These are phyloP conservation scores for Pyrocoelia pectoralis DNA, from an alignment of 2,888 invertebrate genomes.

Conservation along the genomic window DNA sequence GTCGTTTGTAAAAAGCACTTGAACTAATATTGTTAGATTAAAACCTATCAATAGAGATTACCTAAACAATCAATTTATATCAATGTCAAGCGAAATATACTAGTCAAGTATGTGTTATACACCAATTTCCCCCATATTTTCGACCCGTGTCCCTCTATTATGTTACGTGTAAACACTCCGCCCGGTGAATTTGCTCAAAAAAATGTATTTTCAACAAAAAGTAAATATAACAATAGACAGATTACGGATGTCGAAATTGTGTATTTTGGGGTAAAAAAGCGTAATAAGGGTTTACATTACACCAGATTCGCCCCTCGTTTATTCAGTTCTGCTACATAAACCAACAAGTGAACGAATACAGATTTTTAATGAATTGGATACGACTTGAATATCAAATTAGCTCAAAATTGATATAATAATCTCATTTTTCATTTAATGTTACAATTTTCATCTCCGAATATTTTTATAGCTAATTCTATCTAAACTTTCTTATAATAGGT, in stretches of 20 bases:
- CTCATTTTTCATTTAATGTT: neutral
- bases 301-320: slow-evolving; percentile 37
- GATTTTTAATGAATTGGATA: slow-evolving; percentile 12
- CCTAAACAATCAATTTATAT: slow-evolving; percentile 29
- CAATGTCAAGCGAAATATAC: slow-evolving; percentile 28
- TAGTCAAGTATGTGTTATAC: slow-evolving; percentile 28
- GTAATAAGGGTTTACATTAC: slow-evolving; percentile 57
- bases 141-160: slow-evolving; percentile 52
- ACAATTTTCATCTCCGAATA: neutral
- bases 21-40: slow-evolving; percentile 10
- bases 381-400: neutral
- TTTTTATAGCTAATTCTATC: too few species aligned
- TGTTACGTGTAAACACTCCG: slow-evolving; percentile 58
- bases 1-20: neutral
- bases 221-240: slow-evolving; percentile 36
- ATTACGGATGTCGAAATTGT: slow-evolving; percentile 45
- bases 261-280: slow-evolving; percentile 54
- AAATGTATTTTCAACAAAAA: slow-evolving; percentile 45
- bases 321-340: slow-evolving; percentile 6
- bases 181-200: slow-evolving; percentile 50
- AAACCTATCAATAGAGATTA: slow-evolving; percentile 27
- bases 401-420: neutral
- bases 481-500: too few species aligned
- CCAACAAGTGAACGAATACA: slow-evolving; percentile 21
- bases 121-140: slow-evolving; percentile 39